Base-by-base conservation (phyloP, 2,113 vertebrate species). In the Neodontobutis hainanensis region DNA sequence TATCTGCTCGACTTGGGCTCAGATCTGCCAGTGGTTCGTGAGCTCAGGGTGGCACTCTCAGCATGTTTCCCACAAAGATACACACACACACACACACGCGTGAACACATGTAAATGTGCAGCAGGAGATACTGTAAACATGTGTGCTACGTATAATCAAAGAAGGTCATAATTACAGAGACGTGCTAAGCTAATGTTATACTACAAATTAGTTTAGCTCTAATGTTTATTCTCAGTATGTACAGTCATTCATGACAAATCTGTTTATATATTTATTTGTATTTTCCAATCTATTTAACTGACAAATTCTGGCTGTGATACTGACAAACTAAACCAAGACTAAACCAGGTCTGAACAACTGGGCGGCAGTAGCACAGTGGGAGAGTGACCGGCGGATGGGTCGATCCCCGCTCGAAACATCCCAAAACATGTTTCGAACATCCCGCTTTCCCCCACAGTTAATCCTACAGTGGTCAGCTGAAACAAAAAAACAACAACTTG, bases 1-100 rank as follows among this genome's bases (percentile, higher is more conserved):
- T 72, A 89, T 91, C 80, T 83, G 72, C 83, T 69, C 66, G 55
- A 75, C 57, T 60, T 38, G 63, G 32, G 81, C 78, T 86, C 62
- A 67, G 79, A 87, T 88, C 78, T 78, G 60, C 27, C 48, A 5
- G 14, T 8, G 61, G 66, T 61, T 76, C 5, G n/a, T 16, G 6
- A 76, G 63, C 45, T 19, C 8, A 42, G 16, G 68, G 70, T 47
- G 44, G 68, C 50, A 52, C 76, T 58, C 65, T 3, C 61, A 64
- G 76, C 63, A 44, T 16, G 38, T 59, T 61, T 44, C 46, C 57
- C 32, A 35, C 42, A 50, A 3, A 6, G 38, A 67, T 49, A 34
- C 65, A 67, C 63, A 47, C 14, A 44, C 5, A 61, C 35, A 40
- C 34, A 35, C 12, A 40, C 38, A 40, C 8, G 51, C 19, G 11